A percentile compares a stretch with the other conserved stretches of the same genome.
These are phyloP conservation scores for Tarsius wallacei DNA, from an alignment of 2,797 vertebrate species.

Conservation along the genomic window DNA sequence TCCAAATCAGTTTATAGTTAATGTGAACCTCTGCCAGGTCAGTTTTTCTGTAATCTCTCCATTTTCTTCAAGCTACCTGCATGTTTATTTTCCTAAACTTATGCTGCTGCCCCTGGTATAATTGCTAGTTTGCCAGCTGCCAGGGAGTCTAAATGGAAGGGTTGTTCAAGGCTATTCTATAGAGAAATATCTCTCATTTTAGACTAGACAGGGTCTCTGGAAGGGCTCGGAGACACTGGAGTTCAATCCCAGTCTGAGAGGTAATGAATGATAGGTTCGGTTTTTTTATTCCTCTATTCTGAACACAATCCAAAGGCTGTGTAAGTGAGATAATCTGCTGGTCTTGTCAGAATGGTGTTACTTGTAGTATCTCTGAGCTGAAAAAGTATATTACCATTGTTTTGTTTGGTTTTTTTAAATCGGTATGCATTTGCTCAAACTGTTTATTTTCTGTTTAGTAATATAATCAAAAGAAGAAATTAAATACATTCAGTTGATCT, in stretches of 20 bases:
- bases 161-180: background rate
- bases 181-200: background rate
- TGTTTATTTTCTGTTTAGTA: too few relatives aligned
- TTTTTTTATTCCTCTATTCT: background rate
- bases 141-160: background rate
- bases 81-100: background rate
- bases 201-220: background rate
- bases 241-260: background rate
- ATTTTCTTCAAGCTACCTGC: background rate
- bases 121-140: background rate
- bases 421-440: too few relatives aligned
- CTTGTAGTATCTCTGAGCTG: too few relatives aligned
- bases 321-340: too few relatives aligned
- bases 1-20: background rate
- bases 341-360: too few relatives aligned
- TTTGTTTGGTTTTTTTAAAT: too few relatives aligned
- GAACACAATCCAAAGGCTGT: too few relatives aligned
- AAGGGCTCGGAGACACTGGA: background rate
- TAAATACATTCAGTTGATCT: too few relatives aligned
- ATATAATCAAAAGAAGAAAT: too few relatives aligned
- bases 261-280: background rate
- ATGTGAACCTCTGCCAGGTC: background rate
- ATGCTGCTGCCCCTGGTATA: too few relatives aligned
- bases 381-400: too few relatives aligned
- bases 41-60: background rate